These are phyloP conservation scores for Litocranius walleri DNA, from an alignment of 2,113 vertebrate genomes.

Conservation along the genomic window DNA sequence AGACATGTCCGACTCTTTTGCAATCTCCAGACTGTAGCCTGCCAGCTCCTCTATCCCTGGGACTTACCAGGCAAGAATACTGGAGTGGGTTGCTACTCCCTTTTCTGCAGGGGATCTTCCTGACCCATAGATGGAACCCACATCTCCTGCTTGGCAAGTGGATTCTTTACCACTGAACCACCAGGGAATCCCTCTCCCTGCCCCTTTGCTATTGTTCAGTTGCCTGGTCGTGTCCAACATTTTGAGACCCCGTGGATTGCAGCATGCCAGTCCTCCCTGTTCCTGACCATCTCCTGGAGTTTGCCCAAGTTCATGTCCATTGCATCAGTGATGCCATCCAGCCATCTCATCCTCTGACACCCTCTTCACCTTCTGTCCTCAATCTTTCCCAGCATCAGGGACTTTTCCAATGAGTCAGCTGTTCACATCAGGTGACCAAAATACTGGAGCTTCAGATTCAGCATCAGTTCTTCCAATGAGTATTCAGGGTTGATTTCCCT, in stretches of 20 bases:
- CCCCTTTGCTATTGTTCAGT: neutral
- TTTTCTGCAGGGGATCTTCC: neutral
- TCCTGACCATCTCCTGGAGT: neutral
- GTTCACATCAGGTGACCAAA: neutral
- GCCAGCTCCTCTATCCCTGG: neutral
- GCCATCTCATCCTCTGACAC: neutral
- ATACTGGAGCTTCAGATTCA: neutral
- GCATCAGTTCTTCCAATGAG: neutral
- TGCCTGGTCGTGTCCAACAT: accelerated
- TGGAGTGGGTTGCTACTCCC: neutral
- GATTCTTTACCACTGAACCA: neutral
- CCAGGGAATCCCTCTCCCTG: neutral
- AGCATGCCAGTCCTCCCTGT: neutral
- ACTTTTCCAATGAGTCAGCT: neutral
- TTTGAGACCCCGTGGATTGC: neutral
- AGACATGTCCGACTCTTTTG: neutral
- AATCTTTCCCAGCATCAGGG: neutral
- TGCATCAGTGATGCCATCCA: neutral
- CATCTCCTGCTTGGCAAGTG: neutral
- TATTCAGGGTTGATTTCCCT: neutral
- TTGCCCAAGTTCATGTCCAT: neutral
- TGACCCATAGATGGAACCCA: neutral
- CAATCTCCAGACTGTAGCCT: neutral
- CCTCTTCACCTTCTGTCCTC: neutral
- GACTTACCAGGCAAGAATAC: neutral